These are phyloP conservation scores for Acleris holmiana DNA, from an alignment of 2,888 invertebrate species.

Conservation along the genomic window DNA sequence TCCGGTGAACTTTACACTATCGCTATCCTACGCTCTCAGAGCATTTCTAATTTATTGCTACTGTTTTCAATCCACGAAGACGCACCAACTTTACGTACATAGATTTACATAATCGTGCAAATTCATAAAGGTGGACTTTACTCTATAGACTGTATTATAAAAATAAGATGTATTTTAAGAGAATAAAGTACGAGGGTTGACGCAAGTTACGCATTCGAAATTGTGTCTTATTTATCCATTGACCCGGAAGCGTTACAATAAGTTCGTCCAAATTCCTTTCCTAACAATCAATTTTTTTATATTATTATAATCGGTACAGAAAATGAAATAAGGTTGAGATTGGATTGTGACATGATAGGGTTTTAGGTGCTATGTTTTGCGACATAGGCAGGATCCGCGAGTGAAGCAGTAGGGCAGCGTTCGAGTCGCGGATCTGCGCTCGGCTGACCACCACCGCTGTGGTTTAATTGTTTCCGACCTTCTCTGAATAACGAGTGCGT, in stretches of 20 bases:
- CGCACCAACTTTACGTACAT: not conserved
- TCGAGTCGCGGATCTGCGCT: slow-evolving; percentile 76
- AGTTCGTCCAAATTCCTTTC: slow-evolving; percentile 17
- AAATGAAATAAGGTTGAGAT: slow-evolving; percentile 5
- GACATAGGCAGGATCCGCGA: slow-evolving; percentile 58
- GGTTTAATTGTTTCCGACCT: slow-evolving; percentile 83
- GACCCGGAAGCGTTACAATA: slow-evolving; percentile 16
- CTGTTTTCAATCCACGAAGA: not conserved
- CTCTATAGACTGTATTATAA: too few species aligned
- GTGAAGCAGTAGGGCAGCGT: slow-evolving; percentile 70
- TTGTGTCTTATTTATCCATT: slow-evolving; percentile 8
- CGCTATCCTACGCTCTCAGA: slow-evolving; percentile 11
- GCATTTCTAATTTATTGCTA: slow-evolving; percentile 12
- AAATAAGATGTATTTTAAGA: not conserved
- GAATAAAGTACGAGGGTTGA: not conserved
- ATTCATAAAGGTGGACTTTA: too few species aligned
- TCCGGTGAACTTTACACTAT: slow-evolving; percentile 19
- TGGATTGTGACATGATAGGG: not conserved
- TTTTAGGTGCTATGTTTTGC: slow-evolving; percentile 8
- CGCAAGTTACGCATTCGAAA: slow-evolving; percentile 1
- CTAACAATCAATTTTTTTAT: not conserved
- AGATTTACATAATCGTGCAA: too few species aligned
- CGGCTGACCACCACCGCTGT: slow-evolving; percentile 79
- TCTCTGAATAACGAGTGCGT: slow-evolving; percentile 72
- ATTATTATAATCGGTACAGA: not conserved